phyloP scores from a whole-genome alignment of 1,140 invertebrate species.

The Ceratina calcarata region DNA sequence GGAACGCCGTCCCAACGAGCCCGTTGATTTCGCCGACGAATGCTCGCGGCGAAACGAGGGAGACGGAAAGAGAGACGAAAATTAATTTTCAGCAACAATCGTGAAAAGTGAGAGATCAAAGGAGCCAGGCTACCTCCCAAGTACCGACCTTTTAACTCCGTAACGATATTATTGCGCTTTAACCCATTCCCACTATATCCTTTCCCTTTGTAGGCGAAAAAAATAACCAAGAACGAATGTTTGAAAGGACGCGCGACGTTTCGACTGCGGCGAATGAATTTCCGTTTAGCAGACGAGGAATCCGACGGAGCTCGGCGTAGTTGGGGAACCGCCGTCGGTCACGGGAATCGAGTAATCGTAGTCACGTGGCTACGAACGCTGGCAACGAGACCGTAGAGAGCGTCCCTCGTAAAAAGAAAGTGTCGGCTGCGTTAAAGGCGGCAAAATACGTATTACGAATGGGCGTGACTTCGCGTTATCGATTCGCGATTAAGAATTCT shows the following conservation, averaged over 20 bases:
- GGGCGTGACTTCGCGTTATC: slow-evolving; percentile 10
- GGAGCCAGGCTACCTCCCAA: not conserved
- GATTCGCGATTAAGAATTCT: slow-evolving; percentile 37
- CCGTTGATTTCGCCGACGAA: too few species aligned
- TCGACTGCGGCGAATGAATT: not conserved
- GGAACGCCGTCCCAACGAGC: not conserved
- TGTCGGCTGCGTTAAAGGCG: not conserved
- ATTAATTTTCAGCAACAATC: slow-evolving; percentile 34
- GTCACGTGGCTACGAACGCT: too few species aligned
- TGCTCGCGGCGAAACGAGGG: not conserved
- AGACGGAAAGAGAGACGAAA: not conserved
- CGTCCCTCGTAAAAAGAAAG: too few species aligned
- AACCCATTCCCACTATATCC: slow-evolving; percentile 1
- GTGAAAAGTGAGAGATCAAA: slow-evolving; percentile 32
- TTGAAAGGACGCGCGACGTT: not conserved
- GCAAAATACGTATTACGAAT: not conserved
- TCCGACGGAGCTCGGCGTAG: not conserved
- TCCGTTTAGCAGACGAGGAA: not conserved
- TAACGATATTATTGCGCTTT: slow-evolving; percentile 23
- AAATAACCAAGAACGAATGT: not conserved
- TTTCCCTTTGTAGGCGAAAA: slow-evolving; percentile 7
- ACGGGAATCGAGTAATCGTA: too few species aligned
- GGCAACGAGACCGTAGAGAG: too few species aligned
- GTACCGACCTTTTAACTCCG: not conserved
- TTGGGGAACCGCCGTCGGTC: not conserved